phyloP scores from a whole-genome alignment of 2,113 vertebrate genomes.

The Chamaea fasciata region DNA sequence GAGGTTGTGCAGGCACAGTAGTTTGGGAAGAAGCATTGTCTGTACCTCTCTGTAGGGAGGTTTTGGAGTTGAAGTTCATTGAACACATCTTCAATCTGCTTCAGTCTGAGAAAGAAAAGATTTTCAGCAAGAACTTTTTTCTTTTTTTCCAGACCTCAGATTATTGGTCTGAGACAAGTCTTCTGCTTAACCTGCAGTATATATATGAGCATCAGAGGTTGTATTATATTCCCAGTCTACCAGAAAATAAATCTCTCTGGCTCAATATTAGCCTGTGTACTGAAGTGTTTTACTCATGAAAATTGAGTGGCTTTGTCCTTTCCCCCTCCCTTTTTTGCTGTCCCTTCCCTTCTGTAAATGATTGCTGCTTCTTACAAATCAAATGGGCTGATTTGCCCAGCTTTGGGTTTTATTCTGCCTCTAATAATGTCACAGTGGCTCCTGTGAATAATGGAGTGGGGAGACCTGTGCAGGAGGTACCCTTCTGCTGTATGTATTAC shows the following conservation, averaged over 20 bases:
- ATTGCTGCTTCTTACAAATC: not conserved
- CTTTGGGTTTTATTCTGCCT: not conserved
- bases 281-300: not conserved
- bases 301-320: not conserved
- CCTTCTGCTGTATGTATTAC: not conserved
- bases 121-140: not conserved
- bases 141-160: not conserved
- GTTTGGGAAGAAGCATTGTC: not conserved
- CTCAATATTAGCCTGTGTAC: not conserved
- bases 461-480: not conserved
- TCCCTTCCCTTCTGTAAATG: not conserved
- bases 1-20: not conserved
- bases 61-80: not conserved
- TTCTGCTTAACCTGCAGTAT: not conserved
- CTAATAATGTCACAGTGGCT: not conserved
- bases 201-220: not conserved
- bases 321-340: not conserved
- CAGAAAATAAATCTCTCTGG: not conserved
- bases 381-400: not conserved
- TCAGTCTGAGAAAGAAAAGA: not conserved
- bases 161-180: not conserved
- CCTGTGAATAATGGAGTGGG: not conserved
- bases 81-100: not conserved
- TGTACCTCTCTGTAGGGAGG: not conserved
- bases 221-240: not conserved